Conservation (phyloP, 2,888 invertebrate genomes). For the Hofmannophila pseudospretella region DNA sequence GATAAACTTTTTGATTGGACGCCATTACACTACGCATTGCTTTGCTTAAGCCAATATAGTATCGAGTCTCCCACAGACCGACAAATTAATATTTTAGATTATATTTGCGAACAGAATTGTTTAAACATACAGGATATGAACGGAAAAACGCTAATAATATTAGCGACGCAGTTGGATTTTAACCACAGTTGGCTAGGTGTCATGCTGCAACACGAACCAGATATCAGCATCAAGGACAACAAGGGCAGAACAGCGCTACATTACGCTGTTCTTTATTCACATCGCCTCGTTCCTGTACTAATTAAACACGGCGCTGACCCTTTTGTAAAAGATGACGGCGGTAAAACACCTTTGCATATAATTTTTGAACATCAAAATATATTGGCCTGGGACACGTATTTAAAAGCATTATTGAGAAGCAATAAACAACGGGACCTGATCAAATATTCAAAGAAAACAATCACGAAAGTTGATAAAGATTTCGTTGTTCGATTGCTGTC, state of each 20-base stretch:
- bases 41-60: not conserved
- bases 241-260: not conserved
- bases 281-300: not conserved
- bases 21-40: not conserved
- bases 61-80: not conserved
- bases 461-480: too few relatives aligned
- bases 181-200: too few relatives aligned
- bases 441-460: too few relatives aligned
- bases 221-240: not conserved
- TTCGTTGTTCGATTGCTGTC: too few relatives aligned
- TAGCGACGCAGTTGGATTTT: not conserved
- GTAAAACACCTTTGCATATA: not conserved
- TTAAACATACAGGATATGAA: not conserved
- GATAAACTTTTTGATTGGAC: not conserved
- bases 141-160: not conserved
- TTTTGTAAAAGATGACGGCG: not conserved
- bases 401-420: too few relatives aligned
- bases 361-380: too few relatives aligned
- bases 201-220: too few relatives aligned
- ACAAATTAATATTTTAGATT: too few relatives aligned
- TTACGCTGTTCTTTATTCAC: not conserved
- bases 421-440: too few relatives aligned
- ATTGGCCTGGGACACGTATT: too few relatives aligned
- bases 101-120: not conserved
- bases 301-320: not conserved